Conservation (phyloP, 2,888 invertebrate genomes). For the Chorisops tibialis region DNA sequence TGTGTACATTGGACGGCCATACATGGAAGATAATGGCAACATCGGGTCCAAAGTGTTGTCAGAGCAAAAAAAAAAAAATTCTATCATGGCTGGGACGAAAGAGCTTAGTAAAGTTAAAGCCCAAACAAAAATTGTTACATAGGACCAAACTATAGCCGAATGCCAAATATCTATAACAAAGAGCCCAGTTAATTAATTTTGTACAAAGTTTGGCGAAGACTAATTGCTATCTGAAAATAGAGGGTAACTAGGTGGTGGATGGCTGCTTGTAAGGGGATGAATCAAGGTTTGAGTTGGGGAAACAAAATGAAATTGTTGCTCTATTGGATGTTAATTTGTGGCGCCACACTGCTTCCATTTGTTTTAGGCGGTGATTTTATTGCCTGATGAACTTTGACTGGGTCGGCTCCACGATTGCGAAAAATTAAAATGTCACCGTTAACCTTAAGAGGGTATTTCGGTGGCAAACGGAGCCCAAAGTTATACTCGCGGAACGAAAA, state of each 20-base stretch:
- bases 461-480: too few relatives aligned
- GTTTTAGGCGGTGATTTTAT: constrained; percentile 17
- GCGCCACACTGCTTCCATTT: constrained; percentile 10
- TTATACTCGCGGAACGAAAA: too few relatives aligned
- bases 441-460: too few relatives aligned
- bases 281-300: not conserved
- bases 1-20: too few relatives aligned
- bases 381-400: not conserved
- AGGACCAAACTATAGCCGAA: not conserved
- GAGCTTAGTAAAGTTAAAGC: too few relatives aligned
- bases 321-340: constrained; percentile 24
- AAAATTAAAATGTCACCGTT: too few relatives aligned
- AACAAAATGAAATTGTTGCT: constrained; percentile 2
- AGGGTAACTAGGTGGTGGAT: constrained; percentile 1
- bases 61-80: too few relatives aligned
- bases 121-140: too few relatives aligned
- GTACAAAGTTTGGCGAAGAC: constrained; percentile 26
- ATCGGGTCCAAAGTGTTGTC: too few relatives aligned
- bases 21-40: too few relatives aligned
- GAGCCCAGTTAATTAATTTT: constrained; percentile 26
- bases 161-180: constrained; percentile 21
- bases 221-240: constrained; percentile 22
- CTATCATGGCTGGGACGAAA: too few relatives aligned
- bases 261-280: not conserved
- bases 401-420: too few relatives aligned